Percentiles rank a stretch among this genome's conserved stretches.
These are phyloP conservation scores for Eupithecia exiguata DNA, from an alignment of 2,888 invertebrate genomes.

Conservation along the genomic window DNA sequence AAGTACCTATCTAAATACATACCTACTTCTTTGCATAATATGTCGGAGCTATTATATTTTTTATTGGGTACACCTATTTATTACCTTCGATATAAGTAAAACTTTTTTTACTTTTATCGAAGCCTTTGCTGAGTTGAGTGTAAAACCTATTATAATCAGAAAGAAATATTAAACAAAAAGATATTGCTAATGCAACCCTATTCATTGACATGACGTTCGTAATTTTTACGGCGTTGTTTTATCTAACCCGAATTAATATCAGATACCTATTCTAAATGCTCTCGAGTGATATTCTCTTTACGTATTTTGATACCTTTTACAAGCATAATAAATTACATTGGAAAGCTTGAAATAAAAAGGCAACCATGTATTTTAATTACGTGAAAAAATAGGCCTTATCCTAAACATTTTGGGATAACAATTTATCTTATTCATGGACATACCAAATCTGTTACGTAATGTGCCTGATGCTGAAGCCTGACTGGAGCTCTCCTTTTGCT, in stretches of 20 bases:
- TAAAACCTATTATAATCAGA: too few relatives aligned
- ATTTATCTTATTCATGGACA: background rate
- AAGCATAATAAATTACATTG: background rate
- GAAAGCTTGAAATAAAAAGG: slow-evolving; percentile 14
- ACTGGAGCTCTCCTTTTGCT: background rate
- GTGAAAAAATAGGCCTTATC: background rate
- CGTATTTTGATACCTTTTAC: background rate
- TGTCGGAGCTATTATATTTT: too few relatives aligned
- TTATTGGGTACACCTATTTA: too few relatives aligned
- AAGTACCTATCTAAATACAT: too few relatives aligned
- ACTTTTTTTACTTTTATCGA: too few relatives aligned
- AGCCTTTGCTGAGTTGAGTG: too few relatives aligned
- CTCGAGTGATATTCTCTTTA: background rate
- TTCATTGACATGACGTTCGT: background rate
- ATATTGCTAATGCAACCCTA: background rate
- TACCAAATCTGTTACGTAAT: background rate
- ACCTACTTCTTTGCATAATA: too few relatives aligned
- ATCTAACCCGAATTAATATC: background rate
- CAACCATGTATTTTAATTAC: slow-evolving; percentile 14
- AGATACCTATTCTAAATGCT: background rate
- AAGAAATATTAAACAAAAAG: too few relatives aligned
- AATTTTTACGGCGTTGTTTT: background rate
- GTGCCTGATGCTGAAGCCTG: background rate
- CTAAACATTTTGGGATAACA: background rate
- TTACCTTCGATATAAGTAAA: too few relatives aligned